Evolutionary conservation across 1,140 invertebrate genomes (phyloP), one percentile per base, ranked within the genome.

Genomic region (Aphelenchoides fujianensis): DNA sequence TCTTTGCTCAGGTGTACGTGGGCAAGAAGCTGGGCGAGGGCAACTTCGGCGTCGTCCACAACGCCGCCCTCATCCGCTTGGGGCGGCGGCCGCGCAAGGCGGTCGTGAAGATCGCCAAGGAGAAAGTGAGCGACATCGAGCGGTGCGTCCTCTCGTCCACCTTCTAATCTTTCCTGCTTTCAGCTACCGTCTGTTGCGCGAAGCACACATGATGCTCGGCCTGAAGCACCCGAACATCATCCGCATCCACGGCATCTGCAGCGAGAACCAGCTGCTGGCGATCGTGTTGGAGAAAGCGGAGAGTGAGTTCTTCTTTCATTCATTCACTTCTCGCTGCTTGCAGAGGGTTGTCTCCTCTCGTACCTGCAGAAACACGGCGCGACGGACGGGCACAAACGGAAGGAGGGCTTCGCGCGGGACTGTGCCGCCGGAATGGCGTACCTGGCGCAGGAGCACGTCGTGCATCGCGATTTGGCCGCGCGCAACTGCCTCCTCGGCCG

Each of bases 401-500:
- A 61, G 31, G 16, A 30, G 0, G 31, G 31, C n/a, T 61, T n/a
- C 36, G n/a, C n/a, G 2, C 16, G 16, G 2, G n/a, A 61, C 36
- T 61, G n/a, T n/a, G 59, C 59, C 31, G 23, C 12, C 0, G 71
- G 71, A 66, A 72, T 72, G 71, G 71, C 72, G 34, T 73, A 73
- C 70, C 19, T 73, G 28, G 63, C 32, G 37, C 36, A 0, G 3
- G 16, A 66, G 7, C n/a, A 35, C 63, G 35, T 69, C 5, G 48
- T 98, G 78, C 95, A 98, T 85, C 88, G 93, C 83, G 92, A 95
- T 86, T 88, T 95, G 79, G 93, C 93, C 52, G 92, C 93, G 2
- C 88, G 95, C 77, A 98, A 98, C 85, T 95, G 97, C 59, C 89
- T 98, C 0, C 94, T 98, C 9, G 93, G 92, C 16, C 95, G 98